These are phyloP conservation scores for Ptychobarbus kaznakovi DNA, from an alignment of 2,797 vertebrate species.

Conservation along the genomic window DNA sequence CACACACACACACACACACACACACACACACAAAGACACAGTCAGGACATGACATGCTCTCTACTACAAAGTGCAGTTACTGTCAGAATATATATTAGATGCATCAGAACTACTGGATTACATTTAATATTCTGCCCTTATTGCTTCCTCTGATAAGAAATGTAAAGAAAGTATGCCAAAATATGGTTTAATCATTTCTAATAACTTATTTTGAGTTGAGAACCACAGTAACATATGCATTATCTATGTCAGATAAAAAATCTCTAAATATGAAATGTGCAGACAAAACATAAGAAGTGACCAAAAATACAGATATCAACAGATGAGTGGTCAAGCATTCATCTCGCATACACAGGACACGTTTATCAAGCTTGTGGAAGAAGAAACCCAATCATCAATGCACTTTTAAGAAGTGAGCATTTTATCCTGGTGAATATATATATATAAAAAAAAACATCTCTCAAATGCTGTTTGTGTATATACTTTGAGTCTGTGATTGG, in stretches of 20 bases:
- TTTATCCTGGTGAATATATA: slow-evolving; percentile 35
- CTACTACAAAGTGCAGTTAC: slow-evolving; percentile 12
- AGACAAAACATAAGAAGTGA: neutral
- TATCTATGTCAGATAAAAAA: neutral
- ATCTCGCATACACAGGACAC: neutral
- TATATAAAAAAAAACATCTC: neutral
- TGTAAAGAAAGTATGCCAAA: neutral
- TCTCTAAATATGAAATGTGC: slow-evolving; percentile 1
- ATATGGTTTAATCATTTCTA: neutral
- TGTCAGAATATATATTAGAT: neutral
- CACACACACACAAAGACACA: neutral
- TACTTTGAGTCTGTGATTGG: neutral
- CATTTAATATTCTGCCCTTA: neutral
- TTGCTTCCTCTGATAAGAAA: neutral
- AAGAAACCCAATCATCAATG: slow-evolving; percentile 46
- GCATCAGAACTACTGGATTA: neutral
- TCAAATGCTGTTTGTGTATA: neutral
- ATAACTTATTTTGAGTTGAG: neutral
- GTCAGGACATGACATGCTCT: slow-evolving; percentile 11
- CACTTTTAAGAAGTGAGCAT: slow-evolving; percentile 24
- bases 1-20: neutral
- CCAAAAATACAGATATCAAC: neutral
- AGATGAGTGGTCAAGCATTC: neutral
- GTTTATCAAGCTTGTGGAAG: neutral
- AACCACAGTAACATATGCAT: neutral